Percentiles rank a stretch among this genome's conserved stretches.
Conservation (phyloP, 2,888 invertebrate genomes). For the Diachrysia chrysitis region DNA sequence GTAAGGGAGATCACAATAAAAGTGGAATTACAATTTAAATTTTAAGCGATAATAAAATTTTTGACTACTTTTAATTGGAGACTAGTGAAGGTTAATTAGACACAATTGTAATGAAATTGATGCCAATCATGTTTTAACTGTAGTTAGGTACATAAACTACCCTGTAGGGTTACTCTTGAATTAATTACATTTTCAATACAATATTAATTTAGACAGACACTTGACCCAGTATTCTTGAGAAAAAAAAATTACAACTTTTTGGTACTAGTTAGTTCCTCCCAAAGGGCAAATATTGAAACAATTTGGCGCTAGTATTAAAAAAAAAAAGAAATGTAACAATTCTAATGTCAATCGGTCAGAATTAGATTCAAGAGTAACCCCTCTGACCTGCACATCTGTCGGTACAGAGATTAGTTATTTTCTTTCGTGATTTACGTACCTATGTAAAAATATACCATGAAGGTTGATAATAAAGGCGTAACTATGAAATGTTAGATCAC, state of each 20-base stretch:
- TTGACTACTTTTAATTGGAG: constrained; percentile 3
- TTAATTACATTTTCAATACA: too few relatives aligned
- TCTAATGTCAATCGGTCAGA: too few relatives aligned
- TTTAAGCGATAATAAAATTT: constrained; percentile 54
- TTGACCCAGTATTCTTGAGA: too few relatives aligned
- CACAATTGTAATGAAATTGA: neutral
- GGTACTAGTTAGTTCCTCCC: too few relatives aligned
- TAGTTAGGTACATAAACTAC: neutral
- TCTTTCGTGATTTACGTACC: neutral
- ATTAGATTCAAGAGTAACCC: too few relatives aligned
- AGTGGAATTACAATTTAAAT: constrained; percentile 49
- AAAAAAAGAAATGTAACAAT: too few relatives aligned
- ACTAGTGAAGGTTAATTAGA: neutral
- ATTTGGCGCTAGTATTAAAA: too few relatives aligned
- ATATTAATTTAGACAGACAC: too few relatives aligned
- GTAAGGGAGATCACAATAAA: constrained; percentile 48
- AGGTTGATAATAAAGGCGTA: neutral
- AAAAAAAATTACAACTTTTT: too few relatives aligned
- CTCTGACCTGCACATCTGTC: neutral
- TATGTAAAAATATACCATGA: neutral
- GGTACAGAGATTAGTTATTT: neutral
- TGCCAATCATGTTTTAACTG: neutral
- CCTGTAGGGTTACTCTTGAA: too few relatives aligned
- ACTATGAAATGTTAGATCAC: neutral
- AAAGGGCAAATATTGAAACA: too few relatives aligned